Evolutionary conservation across 2,113 vertebrate species (phyloP), one percentile per base, ranked within the genome.

Genomic region (Cygnus atratus): DNA sequence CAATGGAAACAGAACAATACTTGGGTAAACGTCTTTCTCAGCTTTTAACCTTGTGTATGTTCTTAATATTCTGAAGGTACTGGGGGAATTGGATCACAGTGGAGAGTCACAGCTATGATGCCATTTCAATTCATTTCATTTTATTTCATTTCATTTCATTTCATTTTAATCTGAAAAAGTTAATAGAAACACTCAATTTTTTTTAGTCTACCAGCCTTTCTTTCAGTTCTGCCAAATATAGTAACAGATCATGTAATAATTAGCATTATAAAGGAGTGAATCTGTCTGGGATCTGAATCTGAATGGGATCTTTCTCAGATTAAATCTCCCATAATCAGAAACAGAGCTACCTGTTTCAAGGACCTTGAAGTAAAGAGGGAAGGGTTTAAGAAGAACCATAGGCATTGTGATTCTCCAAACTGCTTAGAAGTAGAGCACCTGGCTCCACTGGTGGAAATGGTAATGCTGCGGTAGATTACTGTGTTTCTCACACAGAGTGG

Each of bases 1-100:
- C 0, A 0, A n/a, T 52, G 9, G 16, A 2, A n/a, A 37, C 19
- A 66, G 29, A 77, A 68, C 12, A 62, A 11, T 20, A 28, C 7
- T 61, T 9, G 59, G 8, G 16, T 66, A 26, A 58, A 43, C 21
- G 4, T 70, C 19, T 59, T 68, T 59, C 4, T 52, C 35, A 28
- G 62, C 15, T 39, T 84, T 39, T 44, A 62, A 31, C 7, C 9
- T 77, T 54, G 9, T 3, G 48, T 8, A 10, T 19, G 13, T 59
- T 31, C 37, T 37, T 58, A 39, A 31, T 5, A 57, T 18, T 57
- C 29, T 31, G 80, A 63, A 74, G 19, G 9, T 10, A 84, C 50
- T 21, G 9, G 9, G 24, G 4, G 5, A 57, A 17, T 33, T 46
- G 26, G 52, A 33, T 52, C 17, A 54, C 68, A 37, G 33, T 59